phyloP scores from a whole-genome alignment of 1,140 invertebrate species.

The Homarus americanus region DNA sequence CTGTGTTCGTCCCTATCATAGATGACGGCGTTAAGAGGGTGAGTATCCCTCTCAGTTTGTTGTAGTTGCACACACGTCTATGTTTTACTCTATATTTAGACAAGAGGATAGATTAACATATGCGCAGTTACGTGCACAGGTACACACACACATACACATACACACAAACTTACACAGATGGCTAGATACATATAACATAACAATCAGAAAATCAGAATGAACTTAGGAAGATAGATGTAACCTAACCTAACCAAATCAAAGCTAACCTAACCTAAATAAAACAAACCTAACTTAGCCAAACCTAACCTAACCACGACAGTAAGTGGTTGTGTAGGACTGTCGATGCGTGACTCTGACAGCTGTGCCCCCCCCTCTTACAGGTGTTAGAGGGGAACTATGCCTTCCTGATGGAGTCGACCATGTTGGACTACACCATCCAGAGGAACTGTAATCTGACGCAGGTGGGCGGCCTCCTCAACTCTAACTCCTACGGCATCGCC shows the following conservation, averaged over 20 bases:
- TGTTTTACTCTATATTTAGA: too few species aligned
- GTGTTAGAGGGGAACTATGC: slow-evolving; percentile 96
- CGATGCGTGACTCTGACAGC: not conserved
- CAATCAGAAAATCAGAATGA: too few species aligned
- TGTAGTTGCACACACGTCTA: too few species aligned
- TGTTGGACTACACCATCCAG: slow-evolving; percentile 97
- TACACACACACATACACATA: too few species aligned
- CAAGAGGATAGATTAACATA: too few species aligned
- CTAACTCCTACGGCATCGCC: slow-evolving; percentile 82
- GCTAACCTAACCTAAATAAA: too few species aligned
- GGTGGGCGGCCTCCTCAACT: slow-evolving; percentile 92
- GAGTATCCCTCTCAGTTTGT: not conserved
- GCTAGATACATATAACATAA: not conserved
- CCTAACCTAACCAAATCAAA: too few species aligned
- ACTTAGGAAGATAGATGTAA: too few species aligned
- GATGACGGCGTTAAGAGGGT: slow-evolving; percentile 90
- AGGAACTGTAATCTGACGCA: slow-evolving; percentile 98
- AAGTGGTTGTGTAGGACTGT: not conserved
- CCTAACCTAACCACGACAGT: too few species aligned
- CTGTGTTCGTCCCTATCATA: slow-evolving; percentile 92
- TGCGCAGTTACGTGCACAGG: too few species aligned
- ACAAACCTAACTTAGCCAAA: not conserved
- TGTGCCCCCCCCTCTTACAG: slow-evolving; percentile 6
- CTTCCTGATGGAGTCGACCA: slow-evolving; percentile 99
- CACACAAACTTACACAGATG: too few species aligned